These are phyloP conservation scores for Mugil cephalus DNA, from an alignment of 2,113 vertebrate species.

Conservation along the genomic window DNA sequence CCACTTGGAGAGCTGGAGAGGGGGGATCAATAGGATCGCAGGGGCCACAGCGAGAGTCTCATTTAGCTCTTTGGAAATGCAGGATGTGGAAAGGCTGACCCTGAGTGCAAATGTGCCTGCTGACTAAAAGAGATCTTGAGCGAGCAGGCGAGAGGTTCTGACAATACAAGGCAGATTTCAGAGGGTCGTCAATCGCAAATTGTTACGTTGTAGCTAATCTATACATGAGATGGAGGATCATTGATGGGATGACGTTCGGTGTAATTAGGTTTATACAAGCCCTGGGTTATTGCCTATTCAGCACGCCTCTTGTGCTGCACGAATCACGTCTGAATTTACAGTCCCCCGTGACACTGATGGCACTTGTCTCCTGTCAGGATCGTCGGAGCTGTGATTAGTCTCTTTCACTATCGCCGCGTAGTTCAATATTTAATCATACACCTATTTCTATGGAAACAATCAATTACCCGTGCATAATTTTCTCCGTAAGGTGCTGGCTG, in stretches of 20 bases:
- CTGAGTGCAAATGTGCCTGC: slow-evolving; percentile 58
- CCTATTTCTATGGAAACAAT: slow-evolving; percentile 52
- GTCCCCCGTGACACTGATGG: slow-evolving; percentile 23
- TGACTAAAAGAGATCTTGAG: slow-evolving; percentile 33
- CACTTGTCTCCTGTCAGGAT: slow-evolving; percentile 47
- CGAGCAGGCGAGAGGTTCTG: slow-evolving; percentile 44
- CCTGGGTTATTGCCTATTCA: slow-evolving; percentile 62
- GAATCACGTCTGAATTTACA: slow-evolving; percentile 60
- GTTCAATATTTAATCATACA: slow-evolving; percentile 62
- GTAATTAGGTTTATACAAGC: slow-evolving; percentile 76
- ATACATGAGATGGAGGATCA: slow-evolving; percentile 61
- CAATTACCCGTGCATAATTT: slow-evolving; percentile 32
- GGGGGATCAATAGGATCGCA: slow-evolving; percentile 73
- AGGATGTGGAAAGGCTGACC: slow-evolving; percentile 56
- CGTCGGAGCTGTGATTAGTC: slow-evolving; percentile 48
- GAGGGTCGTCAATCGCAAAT: slow-evolving; percentile 66
- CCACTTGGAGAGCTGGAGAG: slow-evolving; percentile 61
- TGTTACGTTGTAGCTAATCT: slow-evolving; percentile 70
- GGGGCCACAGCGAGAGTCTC: slow-evolving; percentile 63
- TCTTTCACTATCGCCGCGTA: slow-evolving; percentile 24
- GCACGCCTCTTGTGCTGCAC: slow-evolving; percentile 45
- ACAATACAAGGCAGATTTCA: slow-evolving; percentile 65
- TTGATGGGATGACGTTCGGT: slow-evolving; percentile 55
- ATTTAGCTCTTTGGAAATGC: slow-evolving; percentile 67
- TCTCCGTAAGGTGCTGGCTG: not conserved